These are phyloP conservation scores for Montipora capitata DNA, from an alignment of 92 coral and sea anemone genomes.

Conservation along the genomic window DNA sequence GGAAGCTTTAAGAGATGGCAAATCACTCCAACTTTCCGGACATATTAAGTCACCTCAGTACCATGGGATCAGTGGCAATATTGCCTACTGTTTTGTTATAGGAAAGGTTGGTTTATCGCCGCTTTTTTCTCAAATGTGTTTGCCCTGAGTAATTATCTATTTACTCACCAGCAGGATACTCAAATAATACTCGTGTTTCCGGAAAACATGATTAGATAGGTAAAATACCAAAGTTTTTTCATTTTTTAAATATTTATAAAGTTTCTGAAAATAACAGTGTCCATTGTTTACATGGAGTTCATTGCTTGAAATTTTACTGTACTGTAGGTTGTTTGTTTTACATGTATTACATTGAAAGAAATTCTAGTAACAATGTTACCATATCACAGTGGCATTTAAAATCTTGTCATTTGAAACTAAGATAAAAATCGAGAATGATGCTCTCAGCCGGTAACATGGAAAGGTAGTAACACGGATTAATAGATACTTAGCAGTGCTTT, in stretches of 20 bases:
- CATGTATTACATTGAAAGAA: constrained; percentile 5
- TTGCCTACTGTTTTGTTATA: constrained; percentile 41
- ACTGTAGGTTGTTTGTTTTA: not conserved
- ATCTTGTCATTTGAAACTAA: constrained; percentile 5
- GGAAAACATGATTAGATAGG: constrained; percentile 3
- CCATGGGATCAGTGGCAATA: constrained; percentile 37
- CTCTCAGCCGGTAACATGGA: constrained; percentile 25
- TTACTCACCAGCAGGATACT: not conserved
- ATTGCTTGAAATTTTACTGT: not conserved
- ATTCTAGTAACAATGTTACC: not conserved
- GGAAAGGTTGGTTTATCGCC: not conserved
- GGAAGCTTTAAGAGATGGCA: constrained; percentile 47
- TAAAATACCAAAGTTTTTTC: not conserved
- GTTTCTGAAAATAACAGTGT: not conserved
- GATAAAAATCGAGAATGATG: constrained; percentile 16
- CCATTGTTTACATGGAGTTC: not conserved
- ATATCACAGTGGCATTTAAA: constrained; percentile 22
- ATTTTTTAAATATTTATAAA: too few relatives aligned
- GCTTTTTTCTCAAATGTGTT: too few relatives aligned
- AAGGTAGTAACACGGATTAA: constrained; percentile 19
- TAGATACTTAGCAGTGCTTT: constrained; percentile 21
- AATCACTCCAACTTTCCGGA: constrained; percentile 43
- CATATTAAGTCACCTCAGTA: constrained; percentile 32
- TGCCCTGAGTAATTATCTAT: not conserved
- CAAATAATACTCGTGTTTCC: constrained; percentile 4